phyloP scores from a whole-genome alignment of 2,797 vertebrate genomes.

The Chloroceryle inda region DNA sequence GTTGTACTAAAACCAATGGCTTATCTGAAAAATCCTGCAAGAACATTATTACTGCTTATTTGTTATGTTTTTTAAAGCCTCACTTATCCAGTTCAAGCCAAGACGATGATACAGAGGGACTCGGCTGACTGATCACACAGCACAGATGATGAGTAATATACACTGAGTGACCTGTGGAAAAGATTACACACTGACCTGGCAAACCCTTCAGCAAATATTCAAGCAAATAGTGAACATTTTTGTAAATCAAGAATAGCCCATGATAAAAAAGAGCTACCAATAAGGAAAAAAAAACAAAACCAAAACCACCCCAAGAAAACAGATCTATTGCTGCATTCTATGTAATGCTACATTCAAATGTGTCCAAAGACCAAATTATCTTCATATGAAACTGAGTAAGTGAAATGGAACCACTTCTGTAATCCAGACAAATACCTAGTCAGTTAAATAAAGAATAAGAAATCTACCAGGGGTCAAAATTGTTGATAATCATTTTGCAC shows the following conservation, averaged over 20 bases:
- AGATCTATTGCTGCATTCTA: background rate
- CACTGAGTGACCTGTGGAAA: background rate
- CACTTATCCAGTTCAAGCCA: background rate
- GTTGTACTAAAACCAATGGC: background rate
- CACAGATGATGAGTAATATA: background rate
- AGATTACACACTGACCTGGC: background rate
- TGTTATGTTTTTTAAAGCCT: background rate
- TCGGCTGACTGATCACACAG: conserved; percentile 13
- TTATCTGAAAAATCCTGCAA: background rate
- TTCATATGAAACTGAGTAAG: background rate
- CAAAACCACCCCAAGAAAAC: background rate
- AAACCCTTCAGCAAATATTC: background rate
- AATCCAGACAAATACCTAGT: background rate
- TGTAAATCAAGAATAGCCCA: background rate
- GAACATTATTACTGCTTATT: background rate
- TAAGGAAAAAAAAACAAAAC: background rate
- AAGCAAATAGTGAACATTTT: background rate
- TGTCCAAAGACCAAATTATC: background rate
- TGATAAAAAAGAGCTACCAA: background rate
- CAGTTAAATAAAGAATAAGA: conserved; percentile 27
- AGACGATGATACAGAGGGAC: background rate
- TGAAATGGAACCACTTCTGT: background rate
- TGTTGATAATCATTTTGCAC: background rate
- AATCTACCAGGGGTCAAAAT: background rate
- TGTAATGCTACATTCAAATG: background rate